A percentile compares a stretch with the other conserved stretches of the same genome.
Evolutionary conservation across 2,113 vertebrate genomes (phyloP).

Genomic region (Forbesichthys agassizii): DNA sequence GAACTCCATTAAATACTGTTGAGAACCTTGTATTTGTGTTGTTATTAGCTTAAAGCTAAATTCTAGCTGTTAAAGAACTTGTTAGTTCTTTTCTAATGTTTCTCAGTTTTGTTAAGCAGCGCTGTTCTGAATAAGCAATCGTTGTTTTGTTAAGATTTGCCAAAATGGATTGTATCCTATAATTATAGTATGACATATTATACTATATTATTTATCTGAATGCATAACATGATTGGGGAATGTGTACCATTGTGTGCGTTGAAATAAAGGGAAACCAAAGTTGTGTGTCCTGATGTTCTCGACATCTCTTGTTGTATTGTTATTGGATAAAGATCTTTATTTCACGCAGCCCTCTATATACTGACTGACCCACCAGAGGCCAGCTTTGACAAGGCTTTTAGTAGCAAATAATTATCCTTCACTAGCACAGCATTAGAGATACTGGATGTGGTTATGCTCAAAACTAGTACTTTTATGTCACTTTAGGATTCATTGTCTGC

Average conservation of each 20-base stretch:
- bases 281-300: conserved; percentile 21
- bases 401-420: conserved; percentile 58
- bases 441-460: conserved; percentile 70
- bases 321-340: conserved; percentile 52
- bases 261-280: conserved; percentile 9
- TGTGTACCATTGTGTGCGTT: too few relatives aligned
- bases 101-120: background rate
- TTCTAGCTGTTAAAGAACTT: too few relatives aligned
- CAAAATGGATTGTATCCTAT: too few relatives aligned
- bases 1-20: too few relatives aligned
- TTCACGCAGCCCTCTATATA: conserved; percentile 63
- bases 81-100: background rate
- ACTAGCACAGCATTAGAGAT: conserved; percentile 66
- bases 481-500: too few relatives aligned
- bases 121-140: too few relatives aligned
- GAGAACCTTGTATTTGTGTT: too few relatives aligned
- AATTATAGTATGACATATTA: too few relatives aligned
- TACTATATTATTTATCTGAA: too few relatives aligned
- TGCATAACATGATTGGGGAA: too few relatives aligned
- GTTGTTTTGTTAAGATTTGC: too few relatives aligned
- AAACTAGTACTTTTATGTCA: conserved; percentile 26
- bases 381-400: conserved; percentile 71
- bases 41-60: too few relatives aligned
- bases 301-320: conserved; percentile 21
- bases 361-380: conserved; percentile 72